A percentile compares a stretch with the other conserved stretches of the same genome.
These are phyloP conservation scores for Cephalopterus ornatus DNA, from an alignment of 2,113 vertebrate species.

Conservation along the genomic window DNA sequence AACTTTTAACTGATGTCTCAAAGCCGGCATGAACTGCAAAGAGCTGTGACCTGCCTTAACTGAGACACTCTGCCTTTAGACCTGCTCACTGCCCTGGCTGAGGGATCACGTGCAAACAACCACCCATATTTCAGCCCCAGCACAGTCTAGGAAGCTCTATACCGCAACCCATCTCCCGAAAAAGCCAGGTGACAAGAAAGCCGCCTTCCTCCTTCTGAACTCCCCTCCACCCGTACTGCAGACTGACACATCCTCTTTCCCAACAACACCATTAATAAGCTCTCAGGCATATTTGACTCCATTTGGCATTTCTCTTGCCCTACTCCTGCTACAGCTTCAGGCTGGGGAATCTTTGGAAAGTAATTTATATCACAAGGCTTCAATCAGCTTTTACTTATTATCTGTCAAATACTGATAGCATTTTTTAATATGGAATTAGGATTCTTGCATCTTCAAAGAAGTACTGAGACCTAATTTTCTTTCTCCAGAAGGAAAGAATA, in stretches of 20 bases:
- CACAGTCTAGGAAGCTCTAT: neutral
- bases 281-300: neutral
- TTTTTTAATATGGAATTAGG: neutral
- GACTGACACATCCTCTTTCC: neutral
- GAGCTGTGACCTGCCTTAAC: neutral
- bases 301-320: neutral
- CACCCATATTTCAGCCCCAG: neutral
- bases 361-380: neutral
- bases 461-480: neutral
- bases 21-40: rapidly evolving
- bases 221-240: neutral
- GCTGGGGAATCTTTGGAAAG: neutral
- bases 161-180: neutral
- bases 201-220: neutral
- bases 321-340: neutral
- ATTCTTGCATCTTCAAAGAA: neutral
- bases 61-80: neutral
- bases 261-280: neutral
- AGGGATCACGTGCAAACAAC: neutral
- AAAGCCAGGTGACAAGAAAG: neutral
- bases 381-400: neutral
- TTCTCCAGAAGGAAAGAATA: neutral
- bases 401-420: neutral
- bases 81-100: neutral
- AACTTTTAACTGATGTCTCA: neutral